Conservation (phyloP, 2,888 invertebrate genomes). For the Acronicta aceris region DNA sequence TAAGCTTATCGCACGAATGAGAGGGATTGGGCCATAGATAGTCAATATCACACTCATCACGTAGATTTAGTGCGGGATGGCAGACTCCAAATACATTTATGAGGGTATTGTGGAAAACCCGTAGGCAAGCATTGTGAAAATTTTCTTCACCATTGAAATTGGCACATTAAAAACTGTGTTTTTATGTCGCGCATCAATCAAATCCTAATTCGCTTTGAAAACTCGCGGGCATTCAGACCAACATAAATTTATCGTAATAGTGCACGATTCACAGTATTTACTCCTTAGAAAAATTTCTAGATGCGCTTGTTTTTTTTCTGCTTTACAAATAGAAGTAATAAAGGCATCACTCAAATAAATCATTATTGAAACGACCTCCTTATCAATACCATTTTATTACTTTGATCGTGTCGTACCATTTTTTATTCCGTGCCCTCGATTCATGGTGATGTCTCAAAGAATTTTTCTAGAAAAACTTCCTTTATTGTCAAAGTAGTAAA, state of each 20-base stretch:
- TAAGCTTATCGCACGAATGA: too few species aligned
- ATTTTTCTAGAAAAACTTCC: too few species aligned
- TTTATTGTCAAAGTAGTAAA: too few species aligned
- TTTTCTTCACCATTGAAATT: too few species aligned
- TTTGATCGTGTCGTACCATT: background rate
- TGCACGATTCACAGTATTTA: conserved; percentile 31
- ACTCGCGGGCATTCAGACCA: conserved; percentile 27
- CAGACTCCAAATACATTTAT: too few species aligned
- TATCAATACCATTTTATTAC: conserved; percentile 18
- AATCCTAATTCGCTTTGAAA: background rate
- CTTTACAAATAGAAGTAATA: background rate
- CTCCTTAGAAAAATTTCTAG: conserved; percentile 7
- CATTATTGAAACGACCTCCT: conserved; percentile 53
- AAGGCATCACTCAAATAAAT: conserved; percentile 23
- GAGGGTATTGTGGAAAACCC: too few species aligned
- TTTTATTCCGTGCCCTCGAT: background rate
- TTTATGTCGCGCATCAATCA: too few species aligned
- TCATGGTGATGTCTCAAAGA: background rate
- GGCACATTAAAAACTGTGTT: too few species aligned
- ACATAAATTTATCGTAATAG: conserved; percentile 8
- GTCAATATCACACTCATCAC: too few species aligned
- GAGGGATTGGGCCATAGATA: too few species aligned
- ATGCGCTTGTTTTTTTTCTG: conserved; percentile 12
- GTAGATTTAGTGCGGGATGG: too few species aligned
- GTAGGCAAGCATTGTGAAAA: too few species aligned